A percentile compares a stretch with the other conserved stretches of the same genome.
Conservation (phyloP, 2,113 vertebrate species). For the Melierax canorus region DNA sequence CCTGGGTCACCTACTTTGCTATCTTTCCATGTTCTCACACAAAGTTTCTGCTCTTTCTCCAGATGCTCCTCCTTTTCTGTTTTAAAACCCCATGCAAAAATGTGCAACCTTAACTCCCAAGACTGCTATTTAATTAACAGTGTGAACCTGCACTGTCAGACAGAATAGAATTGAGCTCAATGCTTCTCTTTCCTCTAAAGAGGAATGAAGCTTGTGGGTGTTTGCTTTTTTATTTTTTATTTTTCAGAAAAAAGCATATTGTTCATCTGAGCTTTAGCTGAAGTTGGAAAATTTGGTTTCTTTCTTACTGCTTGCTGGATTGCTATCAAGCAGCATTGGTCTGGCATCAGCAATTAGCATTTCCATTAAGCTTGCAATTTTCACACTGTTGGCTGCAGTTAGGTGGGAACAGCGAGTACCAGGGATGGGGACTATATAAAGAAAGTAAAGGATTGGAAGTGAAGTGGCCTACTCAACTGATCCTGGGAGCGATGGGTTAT, state of each 20-base stretch:
- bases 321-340: neutral
- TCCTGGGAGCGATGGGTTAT: neutral
- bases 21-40: neutral
- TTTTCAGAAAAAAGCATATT: neutral
- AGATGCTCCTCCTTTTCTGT: neutral
- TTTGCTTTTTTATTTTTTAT: neutral
- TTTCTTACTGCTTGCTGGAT: neutral
- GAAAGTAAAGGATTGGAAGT: neutral
- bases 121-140: neutral
- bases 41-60: neutral
- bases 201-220: neutral
- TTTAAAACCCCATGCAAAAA: slow-evolving; percentile 6
- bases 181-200: neutral
- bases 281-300: neutral
- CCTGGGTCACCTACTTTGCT: neutral
- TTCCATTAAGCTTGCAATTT: slow-evolving; percentile 39
- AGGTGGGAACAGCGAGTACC: neutral
- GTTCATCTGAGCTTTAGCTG: neutral
- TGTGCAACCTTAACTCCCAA: neutral
- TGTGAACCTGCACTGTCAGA: neutral
- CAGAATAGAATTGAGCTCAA: neutral
- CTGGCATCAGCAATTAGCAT: slow-evolving; percentile 2
- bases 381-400: neutral
- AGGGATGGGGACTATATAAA: neutral
- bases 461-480: neutral